These are phyloP conservation scores for Boleophthalmus pectinirostris DNA, from an alignment of 2,113 vertebrate species.

Conservation along the genomic window DNA sequence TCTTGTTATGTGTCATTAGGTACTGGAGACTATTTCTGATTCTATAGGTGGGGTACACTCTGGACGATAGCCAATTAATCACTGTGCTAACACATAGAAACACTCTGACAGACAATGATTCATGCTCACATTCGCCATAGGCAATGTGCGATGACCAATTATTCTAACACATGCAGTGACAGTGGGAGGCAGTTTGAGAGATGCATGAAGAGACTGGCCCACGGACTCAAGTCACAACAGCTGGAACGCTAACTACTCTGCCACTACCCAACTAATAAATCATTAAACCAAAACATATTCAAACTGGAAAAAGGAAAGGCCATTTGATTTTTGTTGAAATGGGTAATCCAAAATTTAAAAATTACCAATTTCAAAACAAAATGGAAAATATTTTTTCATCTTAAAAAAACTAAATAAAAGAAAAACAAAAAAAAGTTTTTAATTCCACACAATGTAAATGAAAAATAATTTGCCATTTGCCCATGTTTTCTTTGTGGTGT, in stretches of 20 bases:
- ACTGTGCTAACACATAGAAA: neutral
- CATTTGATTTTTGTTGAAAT: no score
- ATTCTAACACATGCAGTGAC: constrained; percentile 1
- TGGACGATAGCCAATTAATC: constrained; percentile 1
- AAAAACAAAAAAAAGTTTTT: no score
- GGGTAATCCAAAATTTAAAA: no score
- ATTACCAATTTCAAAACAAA: no score
- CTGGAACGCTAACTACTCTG: neutral
- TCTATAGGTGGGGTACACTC: neutral
- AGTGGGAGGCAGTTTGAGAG: neutral
- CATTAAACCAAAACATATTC: neutral
- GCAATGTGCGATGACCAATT: neutral
- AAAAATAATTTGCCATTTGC: no score
- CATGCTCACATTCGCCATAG: neutral
- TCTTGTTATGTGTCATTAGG: neutral
- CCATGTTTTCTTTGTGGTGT: no score
- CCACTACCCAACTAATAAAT: neutral
- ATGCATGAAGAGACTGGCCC: neutral
- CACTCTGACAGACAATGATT: neutral
- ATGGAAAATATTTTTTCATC: no score
- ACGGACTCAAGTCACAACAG: neutral
- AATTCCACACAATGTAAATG: no score
- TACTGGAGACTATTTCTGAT: neutral
- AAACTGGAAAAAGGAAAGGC: neutral
- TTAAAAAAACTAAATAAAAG: no score